These are phyloP conservation scores for Tetraneura akinire DNA, from an alignment of 1,140 invertebrate genomes.

Conservation along the genomic window DNA sequence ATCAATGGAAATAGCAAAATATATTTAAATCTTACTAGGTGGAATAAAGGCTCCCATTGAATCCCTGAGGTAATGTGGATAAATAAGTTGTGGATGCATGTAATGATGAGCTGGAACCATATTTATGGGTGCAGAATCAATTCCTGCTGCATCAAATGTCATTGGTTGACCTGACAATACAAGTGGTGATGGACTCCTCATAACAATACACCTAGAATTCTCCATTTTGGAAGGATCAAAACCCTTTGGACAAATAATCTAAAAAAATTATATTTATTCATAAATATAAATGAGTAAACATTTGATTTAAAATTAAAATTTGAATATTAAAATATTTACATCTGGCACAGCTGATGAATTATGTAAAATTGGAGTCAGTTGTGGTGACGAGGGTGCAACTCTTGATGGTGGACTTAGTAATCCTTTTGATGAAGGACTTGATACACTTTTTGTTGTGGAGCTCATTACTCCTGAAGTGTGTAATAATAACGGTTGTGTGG, in stretches of 20 bases:
- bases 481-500: not conserved
- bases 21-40: constrained; percentile 56
- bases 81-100: constrained; percentile 64
- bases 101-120: constrained; percentile 55
- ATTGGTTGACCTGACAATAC: constrained; percentile 1
- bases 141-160: not conserved
- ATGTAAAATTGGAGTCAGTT: not conserved
- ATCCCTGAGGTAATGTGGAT: constrained; percentile 72
- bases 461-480: constrained; percentile 4
- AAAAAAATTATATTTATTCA: constrained; percentile 1
- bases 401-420: constrained; percentile 25
- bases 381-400: constrained; percentile 33
- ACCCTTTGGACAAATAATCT: constrained; percentile 49
- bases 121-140: constrained; percentile 13
- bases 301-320: not conserved
- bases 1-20: not conserved
- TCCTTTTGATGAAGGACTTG: constrained; percentile 16
- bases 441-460: not conserved
- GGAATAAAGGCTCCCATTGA: constrained; percentile 61
- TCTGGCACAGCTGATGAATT: constrained; percentile 13
- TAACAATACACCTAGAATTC: constrained; percentile 37
- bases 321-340: constrained; percentile 32
- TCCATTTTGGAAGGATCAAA: constrained; percentile 50
- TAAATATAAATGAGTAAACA: not conserved
- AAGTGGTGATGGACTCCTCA: constrained; percentile 42